Percentiles rank a stretch among this genome's conserved stretches.
Conservation (phyloP, 2,113 vertebrate genomes). For the Varanus komodoensis region DNA sequence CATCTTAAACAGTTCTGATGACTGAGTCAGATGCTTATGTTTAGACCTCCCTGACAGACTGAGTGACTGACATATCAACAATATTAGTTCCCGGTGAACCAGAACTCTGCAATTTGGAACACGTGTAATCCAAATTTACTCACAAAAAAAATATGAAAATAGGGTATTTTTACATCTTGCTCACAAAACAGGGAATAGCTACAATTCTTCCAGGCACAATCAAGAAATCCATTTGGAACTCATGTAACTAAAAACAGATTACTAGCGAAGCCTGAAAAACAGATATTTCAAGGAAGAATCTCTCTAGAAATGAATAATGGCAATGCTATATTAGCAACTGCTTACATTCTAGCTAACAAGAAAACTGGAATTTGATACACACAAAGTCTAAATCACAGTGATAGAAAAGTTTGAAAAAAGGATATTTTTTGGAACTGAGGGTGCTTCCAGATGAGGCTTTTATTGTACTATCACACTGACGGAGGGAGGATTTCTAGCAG, state of each 20-base stretch:
- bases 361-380: background rate
- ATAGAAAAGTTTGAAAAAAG: background rate
- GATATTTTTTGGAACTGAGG: background rate
- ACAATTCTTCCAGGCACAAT: background rate
- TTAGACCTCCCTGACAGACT: background rate
- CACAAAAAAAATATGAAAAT: background rate
- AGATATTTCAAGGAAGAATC: background rate
- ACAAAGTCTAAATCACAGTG: background rate
- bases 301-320: no score
- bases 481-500: background rate
- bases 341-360: no score
- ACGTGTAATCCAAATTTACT: background rate
- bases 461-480: no score
- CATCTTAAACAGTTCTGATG: slow-evolving; percentile 26
- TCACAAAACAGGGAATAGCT: background rate
- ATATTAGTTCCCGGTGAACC: background rate
- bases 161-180: background rate
- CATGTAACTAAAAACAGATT: background rate
- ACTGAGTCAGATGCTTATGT: background rate
- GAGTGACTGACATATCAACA: background rate
- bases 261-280: background rate
- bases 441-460: no score
- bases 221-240: background rate
- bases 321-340: background rate
- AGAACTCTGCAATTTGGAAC: background rate